Percentiles rank a stretch among this genome's conserved stretches.
phyloP scores from a whole-genome alignment of 2,797 vertebrate species.

The Malacoraja senta region DNA sequence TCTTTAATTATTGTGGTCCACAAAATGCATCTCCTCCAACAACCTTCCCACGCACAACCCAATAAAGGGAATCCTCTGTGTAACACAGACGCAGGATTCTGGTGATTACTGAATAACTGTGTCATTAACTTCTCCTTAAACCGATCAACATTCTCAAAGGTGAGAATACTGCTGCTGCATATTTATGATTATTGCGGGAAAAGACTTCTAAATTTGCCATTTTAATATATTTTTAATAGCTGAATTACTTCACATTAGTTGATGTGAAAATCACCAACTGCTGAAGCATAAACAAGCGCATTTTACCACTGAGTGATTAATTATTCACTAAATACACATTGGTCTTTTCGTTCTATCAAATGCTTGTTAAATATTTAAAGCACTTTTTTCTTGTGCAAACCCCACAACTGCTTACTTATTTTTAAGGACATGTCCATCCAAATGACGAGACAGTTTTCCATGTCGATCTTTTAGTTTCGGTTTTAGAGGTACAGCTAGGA shows the following conservation, averaged over 20 bases:
- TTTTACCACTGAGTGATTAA: neutral
- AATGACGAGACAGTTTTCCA: neutral
- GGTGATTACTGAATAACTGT: constrained; percentile 6
- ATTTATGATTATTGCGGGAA: neutral
- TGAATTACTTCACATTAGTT: neutral
- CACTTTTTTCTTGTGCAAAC: neutral
- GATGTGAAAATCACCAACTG: neutral
- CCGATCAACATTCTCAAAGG: constrained; percentile 24
- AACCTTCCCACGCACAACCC: neutral
- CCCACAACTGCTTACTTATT: neutral
- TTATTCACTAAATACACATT: neutral
- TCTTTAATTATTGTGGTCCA: too few relatives aligned
- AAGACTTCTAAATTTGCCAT: neutral
- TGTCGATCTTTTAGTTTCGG: neutral
- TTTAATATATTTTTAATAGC: neutral
- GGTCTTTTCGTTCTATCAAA: neutral
- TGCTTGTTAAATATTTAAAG: neutral
- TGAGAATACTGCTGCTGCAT: neutral
- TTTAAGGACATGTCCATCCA: neutral
- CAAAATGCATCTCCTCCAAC: neutral
- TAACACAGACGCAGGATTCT: neutral
- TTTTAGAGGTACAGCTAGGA: too few relatives aligned
- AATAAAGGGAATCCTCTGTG: neutral
- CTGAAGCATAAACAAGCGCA: neutral
- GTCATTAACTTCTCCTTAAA: constrained; percentile 1